phyloP scores from a whole-genome alignment of 2,888 invertebrate species.

The Podotricha telesiphe region DNA sequence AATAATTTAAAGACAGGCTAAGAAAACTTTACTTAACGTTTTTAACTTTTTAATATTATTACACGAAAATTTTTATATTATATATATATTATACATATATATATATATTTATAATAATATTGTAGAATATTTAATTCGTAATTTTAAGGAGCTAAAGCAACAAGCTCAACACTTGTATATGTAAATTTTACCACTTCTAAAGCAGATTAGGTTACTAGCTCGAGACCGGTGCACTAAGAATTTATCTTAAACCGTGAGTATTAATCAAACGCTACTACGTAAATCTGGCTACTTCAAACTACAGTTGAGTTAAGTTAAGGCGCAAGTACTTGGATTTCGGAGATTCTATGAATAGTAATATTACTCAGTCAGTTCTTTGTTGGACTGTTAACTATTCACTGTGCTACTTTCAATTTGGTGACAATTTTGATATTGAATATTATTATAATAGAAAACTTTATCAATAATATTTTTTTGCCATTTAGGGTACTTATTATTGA shows the following conservation, averaged over 20 bases:
- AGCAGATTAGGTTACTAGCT: conserved; percentile 27
- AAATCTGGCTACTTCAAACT: conserved; percentile 27
- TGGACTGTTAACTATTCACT: not conserved
- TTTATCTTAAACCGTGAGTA: conserved; percentile 25
- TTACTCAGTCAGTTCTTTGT: conserved; percentile 17
- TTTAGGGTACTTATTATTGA: no score
- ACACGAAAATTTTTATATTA: no score
- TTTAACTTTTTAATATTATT: no score
- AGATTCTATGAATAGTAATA: conserved; percentile 24
- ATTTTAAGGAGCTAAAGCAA: not conserved
- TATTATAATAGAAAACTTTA: no score
- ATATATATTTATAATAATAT: no score
- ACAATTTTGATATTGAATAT: no score
- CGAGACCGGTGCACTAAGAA: conserved; percentile 23
- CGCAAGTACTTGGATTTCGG: conserved; percentile 8
- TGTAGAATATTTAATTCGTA: not conserved
- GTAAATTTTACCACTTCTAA: conserved; percentile 25
- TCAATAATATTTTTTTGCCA: no score
- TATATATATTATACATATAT: no score
- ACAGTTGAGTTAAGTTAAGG: conserved; percentile 22
- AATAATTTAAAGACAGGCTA: no score
- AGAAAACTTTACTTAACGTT: no score
- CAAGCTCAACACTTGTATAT: conserved; percentile 18
- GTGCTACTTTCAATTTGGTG: not conserved
- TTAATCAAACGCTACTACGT: conserved; percentile 25